Evolutionary conservation across 2,888 invertebrate genomes (phyloP).

Genomic region (Scelioninae gen. 2): DNA sequence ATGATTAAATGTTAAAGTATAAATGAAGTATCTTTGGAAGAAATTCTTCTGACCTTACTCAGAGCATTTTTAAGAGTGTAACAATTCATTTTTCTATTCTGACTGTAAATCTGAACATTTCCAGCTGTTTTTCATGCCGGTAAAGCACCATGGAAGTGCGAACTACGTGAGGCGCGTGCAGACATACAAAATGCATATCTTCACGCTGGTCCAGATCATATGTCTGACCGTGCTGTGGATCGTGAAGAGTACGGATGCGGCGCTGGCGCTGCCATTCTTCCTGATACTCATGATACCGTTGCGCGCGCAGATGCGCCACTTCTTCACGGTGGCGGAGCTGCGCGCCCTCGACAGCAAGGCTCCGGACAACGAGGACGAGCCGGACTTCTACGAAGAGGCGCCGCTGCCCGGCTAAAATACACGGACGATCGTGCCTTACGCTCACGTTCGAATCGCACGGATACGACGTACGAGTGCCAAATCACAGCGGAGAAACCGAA

Average conservation of each 20-base stretch:
- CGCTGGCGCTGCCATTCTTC: slow-evolving; percentile 95
- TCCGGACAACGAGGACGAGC: slow-evolving; percentile 89
- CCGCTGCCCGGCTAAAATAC: slow-evolving; percentile 88
- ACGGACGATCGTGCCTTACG: slow-evolving; percentile 71
- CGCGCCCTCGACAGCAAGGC: slow-evolving; percentile 89
- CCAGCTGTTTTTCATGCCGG: slow-evolving; percentile 88
- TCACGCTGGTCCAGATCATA: slow-evolving; percentile 88
- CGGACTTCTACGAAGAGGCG: slow-evolving; percentile 95
- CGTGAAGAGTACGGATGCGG: slow-evolving; percentile 92
- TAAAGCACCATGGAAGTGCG: slow-evolving; percentile 95
- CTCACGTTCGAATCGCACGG: slow-evolving; percentile 25
- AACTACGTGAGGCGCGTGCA: slow-evolving; percentile 93
- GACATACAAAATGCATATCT: slow-evolving; percentile 93
- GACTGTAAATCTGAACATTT: too few species aligned
- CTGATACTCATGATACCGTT: slow-evolving; percentile 94
- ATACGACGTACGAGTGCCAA: slow-evolving; percentile 48
- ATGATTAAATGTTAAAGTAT: too few species aligned
- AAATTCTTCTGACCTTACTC: too few species aligned
- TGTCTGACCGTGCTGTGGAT: slow-evolving; percentile 88
- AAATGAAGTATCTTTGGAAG: too few species aligned
- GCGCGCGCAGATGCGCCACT: slow-evolving; percentile 82
- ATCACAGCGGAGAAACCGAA: slow-evolving; percentile 18
- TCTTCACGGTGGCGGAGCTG: slow-evolving; percentile 89
- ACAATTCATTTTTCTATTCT: too few species aligned
- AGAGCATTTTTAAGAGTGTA: too few species aligned